Conservation (phyloP, 30 jellyfish, hydroid and myxozoan genomes). For the Haliclystus octoradiatus region DNA sequence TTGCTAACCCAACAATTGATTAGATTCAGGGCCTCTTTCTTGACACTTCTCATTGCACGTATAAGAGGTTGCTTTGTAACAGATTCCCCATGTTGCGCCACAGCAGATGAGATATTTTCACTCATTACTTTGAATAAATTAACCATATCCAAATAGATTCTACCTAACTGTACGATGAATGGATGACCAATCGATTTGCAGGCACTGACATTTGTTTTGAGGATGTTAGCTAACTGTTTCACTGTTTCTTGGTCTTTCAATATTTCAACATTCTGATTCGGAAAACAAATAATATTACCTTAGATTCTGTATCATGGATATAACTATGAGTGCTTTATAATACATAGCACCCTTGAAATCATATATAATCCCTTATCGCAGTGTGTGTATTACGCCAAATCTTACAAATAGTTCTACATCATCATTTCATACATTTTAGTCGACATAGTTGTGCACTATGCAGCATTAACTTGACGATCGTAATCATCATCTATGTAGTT, state of each 20-base stretch:
- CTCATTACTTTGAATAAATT: slow-evolving; percentile 86
- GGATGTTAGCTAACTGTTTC: slow-evolving; percentile 76
- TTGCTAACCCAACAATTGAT: slow-evolving; percentile 90
- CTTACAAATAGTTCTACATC: no score
- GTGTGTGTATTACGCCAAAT: no score
- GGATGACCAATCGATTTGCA: slow-evolving; percentile 94
- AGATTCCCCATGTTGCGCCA: slow-evolving; percentile 86
- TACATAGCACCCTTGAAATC: no score
- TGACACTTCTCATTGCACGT: slow-evolving; percentile 89
- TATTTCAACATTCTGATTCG: slow-evolving; percentile 51
- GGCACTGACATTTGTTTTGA: slow-evolving; percentile 87
- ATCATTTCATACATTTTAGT: no score
- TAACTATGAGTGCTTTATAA: no score
- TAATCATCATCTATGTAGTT: no score
- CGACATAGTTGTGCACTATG: no score
- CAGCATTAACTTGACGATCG: no score
- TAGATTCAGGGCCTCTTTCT: slow-evolving; percentile 78
- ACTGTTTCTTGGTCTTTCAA: slow-evolving; percentile 92
- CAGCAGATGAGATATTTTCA: slow-evolving; percentile 86
- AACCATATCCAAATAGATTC: slow-evolving; percentile 91
- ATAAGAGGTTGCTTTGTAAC: slow-evolving; percentile 89
- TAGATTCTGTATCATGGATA: no score
- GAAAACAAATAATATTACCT: neutral
- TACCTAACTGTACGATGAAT: slow-evolving; percentile 80
- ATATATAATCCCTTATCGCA: no score